Percentiles rank a stretch among this genome's conserved stretches.
Evolutionary conservation across 2,888 invertebrate genomes (phyloP).

Genomic region (Scaptomyza tumidula): DNA sequence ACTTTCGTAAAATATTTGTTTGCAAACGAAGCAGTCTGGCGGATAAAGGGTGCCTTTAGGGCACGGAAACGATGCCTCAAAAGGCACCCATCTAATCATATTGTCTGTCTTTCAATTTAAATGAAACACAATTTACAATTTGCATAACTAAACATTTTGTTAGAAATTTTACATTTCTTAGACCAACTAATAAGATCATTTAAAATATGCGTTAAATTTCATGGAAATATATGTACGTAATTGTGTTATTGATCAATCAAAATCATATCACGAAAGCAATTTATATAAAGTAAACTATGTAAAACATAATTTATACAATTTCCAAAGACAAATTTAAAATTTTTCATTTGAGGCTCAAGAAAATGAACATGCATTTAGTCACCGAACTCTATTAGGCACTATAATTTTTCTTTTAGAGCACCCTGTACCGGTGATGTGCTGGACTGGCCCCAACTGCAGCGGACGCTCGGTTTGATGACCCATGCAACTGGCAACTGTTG

Average conservation of each 20-base stretch:
- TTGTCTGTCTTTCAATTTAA: constrained; percentile 34
- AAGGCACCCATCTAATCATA: constrained; percentile 9
- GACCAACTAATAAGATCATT: neutral
- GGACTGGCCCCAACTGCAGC: constrained; percentile 33
- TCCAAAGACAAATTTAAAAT: no score
- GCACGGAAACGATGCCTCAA: constrained; percentile 7
- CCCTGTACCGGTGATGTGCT: constrained; percentile 32
- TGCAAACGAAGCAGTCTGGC: constrained; percentile 25
- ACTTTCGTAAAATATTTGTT: constrained; percentile 65
- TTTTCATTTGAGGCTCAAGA: no score
- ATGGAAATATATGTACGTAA: neutral
- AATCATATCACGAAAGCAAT: no score
- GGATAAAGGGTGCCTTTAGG: constrained; percentile 41
- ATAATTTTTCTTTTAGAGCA: neutral
- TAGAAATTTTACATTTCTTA: neutral
- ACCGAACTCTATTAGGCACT: no score
- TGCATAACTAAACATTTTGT: constrained; percentile 6
- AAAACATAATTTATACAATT: no score
- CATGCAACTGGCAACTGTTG: constrained; percentile 62
- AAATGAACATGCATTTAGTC: no score
- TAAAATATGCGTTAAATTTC: neutral
- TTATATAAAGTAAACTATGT: no score
- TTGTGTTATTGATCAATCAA: no score
- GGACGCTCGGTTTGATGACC: constrained; percentile 70
- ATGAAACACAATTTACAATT: constrained; percentile 26